Base-by-base conservation (phyloP, 2,888 invertebrate genomes). In the Itoplectis maculator region DNA sequence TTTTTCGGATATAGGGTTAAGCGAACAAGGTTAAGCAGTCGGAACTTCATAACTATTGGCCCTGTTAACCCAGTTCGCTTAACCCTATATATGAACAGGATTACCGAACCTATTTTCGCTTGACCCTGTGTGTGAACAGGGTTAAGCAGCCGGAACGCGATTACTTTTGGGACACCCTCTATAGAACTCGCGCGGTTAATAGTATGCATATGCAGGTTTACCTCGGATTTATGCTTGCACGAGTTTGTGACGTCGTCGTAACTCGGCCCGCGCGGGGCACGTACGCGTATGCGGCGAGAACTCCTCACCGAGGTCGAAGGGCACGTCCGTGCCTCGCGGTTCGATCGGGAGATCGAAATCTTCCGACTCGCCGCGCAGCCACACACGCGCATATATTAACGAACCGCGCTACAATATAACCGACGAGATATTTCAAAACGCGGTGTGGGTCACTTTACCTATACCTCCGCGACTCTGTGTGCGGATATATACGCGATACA, bases 301-400 rank as follows among this genome's bases (percentile, higher is more conserved):
- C 15, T 65, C 29, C 18, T 42, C 23, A 20, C 20, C 11, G 13
- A 45, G 65, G 65, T 65, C 65, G 45, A 45, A 65, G 65, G 42
- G 42, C 65, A 45, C 42, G 65, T 65, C 18, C 42, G 13, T 63
- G 63, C 40, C 40, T 63, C 65, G n/a, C n/a, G 13, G 65, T 45
- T 65, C 45, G 65, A 65, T 65, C 65, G 45, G 23, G 13, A 42
- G 65, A 42, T 65, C 6, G n/a, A 20, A 65, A 65, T 65, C 40
- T 65, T 65, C 2, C 42, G 65, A 35, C 35, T 49, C 18, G 18
- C 49, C 18, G 7, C 49, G 49, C 18, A 49, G 18, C 49, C 49
- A 18, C 8, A 49, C 18, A 5, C 7, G 2, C n/a, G 18, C 13
- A n/a, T 49, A 49, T 49, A 18, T 49, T 49, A 18, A 18, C 29